A percentile compares a stretch with the other conserved stretches of the same genome.
These are phyloP conservation scores for Rhinichthys osculus DNA, from an alignment of 2,797 vertebrate species.

Conservation along the genomic window DNA sequence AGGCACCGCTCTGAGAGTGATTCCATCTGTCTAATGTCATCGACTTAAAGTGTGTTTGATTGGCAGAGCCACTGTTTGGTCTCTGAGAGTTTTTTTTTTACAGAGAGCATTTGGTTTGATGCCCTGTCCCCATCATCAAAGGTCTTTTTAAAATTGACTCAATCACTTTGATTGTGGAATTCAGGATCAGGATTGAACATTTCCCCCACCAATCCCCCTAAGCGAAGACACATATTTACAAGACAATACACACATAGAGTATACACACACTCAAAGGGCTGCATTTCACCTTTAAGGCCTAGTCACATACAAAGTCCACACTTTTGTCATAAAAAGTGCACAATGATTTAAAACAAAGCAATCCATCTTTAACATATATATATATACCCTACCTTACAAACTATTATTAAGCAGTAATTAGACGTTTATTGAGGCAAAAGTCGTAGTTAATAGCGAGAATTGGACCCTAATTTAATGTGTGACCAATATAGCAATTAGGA, in stretches of 20 bases:
- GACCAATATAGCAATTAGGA: no score
- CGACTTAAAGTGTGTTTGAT: conserved; percentile 62
- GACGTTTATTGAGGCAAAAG: no score
- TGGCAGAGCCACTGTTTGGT: conserved; percentile 66
- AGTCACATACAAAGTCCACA: neutral
- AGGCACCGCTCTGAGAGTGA: conserved; percentile 33
- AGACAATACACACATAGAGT: neutral
- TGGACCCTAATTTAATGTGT: no score
- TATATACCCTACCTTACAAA: no score
- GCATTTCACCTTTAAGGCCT: neutral
- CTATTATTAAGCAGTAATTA: no score
- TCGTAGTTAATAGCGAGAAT: no score
- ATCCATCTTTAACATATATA: no score
- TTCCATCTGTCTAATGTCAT: conserved; percentile 22
- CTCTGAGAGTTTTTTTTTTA: conserved; percentile 50
- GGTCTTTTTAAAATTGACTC: conserved; percentile 65
- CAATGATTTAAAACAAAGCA: no score
- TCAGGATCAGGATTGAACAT: conserved; percentile 64
- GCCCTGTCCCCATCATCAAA: conserved; percentile 71
- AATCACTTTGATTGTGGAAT: conserved; percentile 74
- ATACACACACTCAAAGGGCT: neutral
- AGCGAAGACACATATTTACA: conserved; percentile 26
- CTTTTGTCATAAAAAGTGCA: neutral
- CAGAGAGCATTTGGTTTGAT: conserved; percentile 56
- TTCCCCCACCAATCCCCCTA: conserved; percentile 40